These are phyloP conservation scores for Acleris sparsana DNA, from an alignment of 2,888 invertebrate genomes.

Conservation along the genomic window DNA sequence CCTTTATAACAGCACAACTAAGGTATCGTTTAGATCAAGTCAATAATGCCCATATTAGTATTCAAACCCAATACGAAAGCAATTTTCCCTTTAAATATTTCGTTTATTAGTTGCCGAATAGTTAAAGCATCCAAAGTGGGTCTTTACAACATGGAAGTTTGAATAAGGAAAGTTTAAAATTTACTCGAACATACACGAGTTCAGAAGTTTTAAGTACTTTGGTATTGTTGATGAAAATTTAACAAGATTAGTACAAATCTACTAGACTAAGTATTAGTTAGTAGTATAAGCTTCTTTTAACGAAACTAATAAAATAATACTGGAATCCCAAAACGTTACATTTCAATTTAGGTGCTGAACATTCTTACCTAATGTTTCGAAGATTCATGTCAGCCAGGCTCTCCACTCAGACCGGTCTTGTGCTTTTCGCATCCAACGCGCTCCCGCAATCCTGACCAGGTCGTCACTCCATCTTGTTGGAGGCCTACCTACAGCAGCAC, in stretches of 20 bases:
- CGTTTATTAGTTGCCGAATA: slow-evolving; percentile 21
- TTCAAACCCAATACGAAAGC: not conserved
- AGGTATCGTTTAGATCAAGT: not conserved
- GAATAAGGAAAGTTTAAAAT: slow-evolving; percentile 31
- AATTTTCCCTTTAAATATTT: slow-evolving; percentile 16
- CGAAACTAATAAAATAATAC: too few species aligned
- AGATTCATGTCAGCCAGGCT: too few species aligned
- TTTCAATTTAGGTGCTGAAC: too few species aligned
- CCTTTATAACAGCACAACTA: not conserved
- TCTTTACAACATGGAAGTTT: slow-evolving; percentile 21
- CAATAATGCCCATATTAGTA: not conserved
- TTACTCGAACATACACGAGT: slow-evolving; percentile 9
- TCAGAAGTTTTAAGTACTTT: slow-evolving; percentile 4
- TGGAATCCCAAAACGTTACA: too few species aligned
- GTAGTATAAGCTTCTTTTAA: too few species aligned
- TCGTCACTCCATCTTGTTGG: too few species aligned
- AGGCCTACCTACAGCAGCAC: too few species aligned
- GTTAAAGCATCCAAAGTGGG: slow-evolving; percentile 17
- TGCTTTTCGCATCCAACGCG: too few species aligned
- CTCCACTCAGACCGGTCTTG: too few species aligned
- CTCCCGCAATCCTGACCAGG: too few species aligned
- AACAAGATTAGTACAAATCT: slow-evolving; percentile 7
- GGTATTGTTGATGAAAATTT: slow-evolving; percentile 13
- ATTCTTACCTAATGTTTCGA: too few species aligned
- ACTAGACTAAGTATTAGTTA: too few species aligned